Evolutionary conservation across 2,797 vertebrate species (phyloP), one percentile per base, ranked within the genome.

Genomic region (Tragelaphus eurycerus): DNA sequence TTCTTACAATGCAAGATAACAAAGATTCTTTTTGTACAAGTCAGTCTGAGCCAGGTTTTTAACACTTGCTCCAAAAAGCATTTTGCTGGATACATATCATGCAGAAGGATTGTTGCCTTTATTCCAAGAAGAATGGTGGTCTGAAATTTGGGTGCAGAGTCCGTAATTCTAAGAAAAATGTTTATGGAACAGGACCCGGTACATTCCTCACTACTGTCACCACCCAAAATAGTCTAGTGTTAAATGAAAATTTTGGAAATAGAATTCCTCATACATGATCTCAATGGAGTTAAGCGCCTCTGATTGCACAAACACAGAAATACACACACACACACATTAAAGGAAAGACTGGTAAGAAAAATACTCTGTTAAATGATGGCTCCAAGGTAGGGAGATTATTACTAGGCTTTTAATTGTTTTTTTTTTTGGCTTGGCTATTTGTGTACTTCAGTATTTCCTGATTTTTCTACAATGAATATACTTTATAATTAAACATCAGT

Each of bases 401-500:
- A 59, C n/a, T 27, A 64, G 48, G 6, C 17, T 84, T 79, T 81
- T 84, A 54, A n/a, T 38, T 38, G 38, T 38, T 38, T 2, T 48
- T 48, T 48, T 46, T 48, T 10, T 48, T 48, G 46, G 46, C 46
- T 29, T 93, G 31, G 14, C 55, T 81, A 34, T 88, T 84, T 82
- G 54, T 84, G 46, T 93, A 95, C 57, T 81, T 86, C 14, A 29
- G 29, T 3, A 84, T 6, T 59, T 67, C 62, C 50, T 71, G n/a
- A 52, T 78, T 97, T 97, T 94, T 54, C 78, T 87, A 11, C 25
- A 92, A 57, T 83, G 88, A 85, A 85, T 92, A 89, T 84, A 50
- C 50, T 90, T 97, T 88, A 74, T 90, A 92, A 92, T 88, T 95
- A 95, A 67, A 87, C 52, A 86, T 34, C 62, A 34, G 8, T 59